phyloP scores from a whole-genome alignment of 2,888 invertebrate species.

The Dilophus febrilis region DNA sequence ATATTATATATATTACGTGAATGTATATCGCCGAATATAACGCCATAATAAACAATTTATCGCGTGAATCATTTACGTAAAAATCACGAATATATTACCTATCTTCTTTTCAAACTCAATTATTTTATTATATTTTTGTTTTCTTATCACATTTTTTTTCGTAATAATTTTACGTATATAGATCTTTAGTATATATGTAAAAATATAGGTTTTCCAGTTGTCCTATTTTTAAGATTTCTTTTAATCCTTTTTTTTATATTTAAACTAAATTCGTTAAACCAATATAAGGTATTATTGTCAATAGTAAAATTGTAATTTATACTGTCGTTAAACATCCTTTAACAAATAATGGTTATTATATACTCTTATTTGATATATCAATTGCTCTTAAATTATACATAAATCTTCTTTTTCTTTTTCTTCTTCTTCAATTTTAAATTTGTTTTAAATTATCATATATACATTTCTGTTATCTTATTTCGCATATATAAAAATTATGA shows the following conservation, averaged over 20 bases:
- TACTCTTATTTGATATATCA: too few relatives aligned
- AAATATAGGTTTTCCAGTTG: not conserved
- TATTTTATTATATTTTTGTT: too few relatives aligned
- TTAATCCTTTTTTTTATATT: slow-evolving; percentile 1
- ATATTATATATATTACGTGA: too few relatives aligned
- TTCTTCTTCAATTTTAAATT: not conserved
- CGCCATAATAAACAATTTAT: too few relatives aligned
- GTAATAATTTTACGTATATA: not conserved
- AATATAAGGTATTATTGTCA: slow-evolving; percentile 3
- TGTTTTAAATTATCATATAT: too few relatives aligned
- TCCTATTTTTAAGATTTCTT: not conserved
- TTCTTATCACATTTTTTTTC: not conserved
- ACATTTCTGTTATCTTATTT: too few relatives aligned
- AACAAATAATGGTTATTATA: slow-evolving; percentile 3
- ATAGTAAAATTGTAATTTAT: slow-evolving; percentile 1
- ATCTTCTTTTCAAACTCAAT: too few relatives aligned
- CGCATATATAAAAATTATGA: too few relatives aligned
- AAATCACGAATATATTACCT: too few relatives aligned
- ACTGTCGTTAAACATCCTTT: not conserved
- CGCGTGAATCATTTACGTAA: too few relatives aligned
- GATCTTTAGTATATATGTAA: not conserved
- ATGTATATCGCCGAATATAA: too few relatives aligned
- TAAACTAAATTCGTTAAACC: not conserved
- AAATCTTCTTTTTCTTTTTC: not conserved
- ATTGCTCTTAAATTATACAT: not conserved